Conservation (phyloP, 2,113 vertebrate species). For the Leucopternis melanops region DNA sequence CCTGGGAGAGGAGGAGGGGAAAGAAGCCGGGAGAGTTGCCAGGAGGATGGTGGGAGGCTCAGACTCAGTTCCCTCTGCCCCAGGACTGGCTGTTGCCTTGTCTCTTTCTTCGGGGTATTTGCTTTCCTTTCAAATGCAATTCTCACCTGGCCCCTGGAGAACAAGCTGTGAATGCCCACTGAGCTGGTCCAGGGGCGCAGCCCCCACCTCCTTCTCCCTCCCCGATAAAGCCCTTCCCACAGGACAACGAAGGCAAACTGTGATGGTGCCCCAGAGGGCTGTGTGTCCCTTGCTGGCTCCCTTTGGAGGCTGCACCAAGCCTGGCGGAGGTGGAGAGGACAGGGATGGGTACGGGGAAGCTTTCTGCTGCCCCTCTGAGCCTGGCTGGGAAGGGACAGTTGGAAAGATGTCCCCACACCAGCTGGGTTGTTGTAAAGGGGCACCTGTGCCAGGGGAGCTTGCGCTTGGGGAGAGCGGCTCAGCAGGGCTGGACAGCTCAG, state of each 20-base stretch:
- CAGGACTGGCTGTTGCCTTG: not conserved
- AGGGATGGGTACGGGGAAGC: not conserved
- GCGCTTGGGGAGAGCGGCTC: accelerated
- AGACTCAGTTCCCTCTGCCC: not conserved
- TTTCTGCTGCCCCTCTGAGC: not conserved
- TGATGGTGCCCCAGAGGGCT: not conserved
- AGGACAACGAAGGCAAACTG: not conserved
- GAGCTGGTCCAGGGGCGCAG: not conserved
- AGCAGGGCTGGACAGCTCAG: accelerated
- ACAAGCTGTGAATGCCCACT: not conserved
- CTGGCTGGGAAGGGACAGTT: not conserved
- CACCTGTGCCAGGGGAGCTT: not conserved
- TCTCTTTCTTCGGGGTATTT: not conserved
- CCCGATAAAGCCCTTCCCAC: not conserved
- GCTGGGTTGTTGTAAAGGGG: not conserved
- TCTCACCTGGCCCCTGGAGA: not conserved
- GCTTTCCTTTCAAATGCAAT: not conserved
- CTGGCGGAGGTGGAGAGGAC: not conserved
- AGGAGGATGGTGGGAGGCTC: not conserved
- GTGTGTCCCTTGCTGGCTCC: not conserved
- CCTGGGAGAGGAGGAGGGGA: not conserved
- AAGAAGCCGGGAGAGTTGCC: not conserved
- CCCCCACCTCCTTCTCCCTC: not conserved
- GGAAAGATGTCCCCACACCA: accelerated
- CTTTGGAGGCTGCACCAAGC: not conserved